Conservation (phyloP, 1,140 invertebrate species). For the Cotesia vestalis region DNA sequence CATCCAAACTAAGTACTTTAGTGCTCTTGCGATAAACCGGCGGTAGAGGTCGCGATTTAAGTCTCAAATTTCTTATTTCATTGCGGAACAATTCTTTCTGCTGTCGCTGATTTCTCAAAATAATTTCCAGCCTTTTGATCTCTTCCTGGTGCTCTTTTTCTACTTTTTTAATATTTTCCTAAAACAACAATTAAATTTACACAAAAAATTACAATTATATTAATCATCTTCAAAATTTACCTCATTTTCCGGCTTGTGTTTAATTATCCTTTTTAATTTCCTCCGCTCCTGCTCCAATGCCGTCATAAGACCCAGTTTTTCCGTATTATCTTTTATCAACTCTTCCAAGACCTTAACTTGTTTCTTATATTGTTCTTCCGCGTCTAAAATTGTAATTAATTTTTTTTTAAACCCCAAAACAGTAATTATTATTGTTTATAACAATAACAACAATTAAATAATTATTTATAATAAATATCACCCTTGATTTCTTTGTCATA, state of each 20-base stretch:
- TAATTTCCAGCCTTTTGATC: slow-evolving; percentile 44
- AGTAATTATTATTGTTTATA: too few relatives aligned
- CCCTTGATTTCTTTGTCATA: slow-evolving; percentile 60
- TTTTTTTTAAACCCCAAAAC: too few relatives aligned
- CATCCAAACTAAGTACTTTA: slow-evolving; percentile 5
- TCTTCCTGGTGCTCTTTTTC: slow-evolving; percentile 47
- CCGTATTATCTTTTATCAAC: slow-evolving; percentile 67
- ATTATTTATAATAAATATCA: slow-evolving; percentile 37
- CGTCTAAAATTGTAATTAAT: slow-evolving; percentile 40
- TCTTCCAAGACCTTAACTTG: slow-evolving; percentile 60
- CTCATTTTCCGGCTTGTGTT: slow-evolving; percentile 45
- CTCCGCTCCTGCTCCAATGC: slow-evolving; percentile 69
- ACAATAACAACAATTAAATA: slow-evolving; percentile 9
- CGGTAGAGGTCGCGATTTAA: slow-evolving; percentile 45
- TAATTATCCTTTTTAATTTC: slow-evolving; percentile 60
- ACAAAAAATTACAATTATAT: too few relatives aligned
- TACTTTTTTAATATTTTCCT: slow-evolving; percentile 48
- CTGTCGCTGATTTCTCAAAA: slow-evolving; percentile 48
- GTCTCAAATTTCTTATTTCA: slow-evolving; percentile 52
- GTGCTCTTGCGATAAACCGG: slow-evolving; percentile 30
- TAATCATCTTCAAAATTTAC: slow-evolving; percentile 37
- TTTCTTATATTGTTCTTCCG: slow-evolving; percentile 51
- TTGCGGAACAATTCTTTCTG: slow-evolving; percentile 49
- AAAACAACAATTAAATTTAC: not conserved
- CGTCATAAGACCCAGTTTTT: slow-evolving; percentile 68